Conservation (phyloP, 1,140 invertebrate genomes). For the Drosophila jambulina region DNA sequence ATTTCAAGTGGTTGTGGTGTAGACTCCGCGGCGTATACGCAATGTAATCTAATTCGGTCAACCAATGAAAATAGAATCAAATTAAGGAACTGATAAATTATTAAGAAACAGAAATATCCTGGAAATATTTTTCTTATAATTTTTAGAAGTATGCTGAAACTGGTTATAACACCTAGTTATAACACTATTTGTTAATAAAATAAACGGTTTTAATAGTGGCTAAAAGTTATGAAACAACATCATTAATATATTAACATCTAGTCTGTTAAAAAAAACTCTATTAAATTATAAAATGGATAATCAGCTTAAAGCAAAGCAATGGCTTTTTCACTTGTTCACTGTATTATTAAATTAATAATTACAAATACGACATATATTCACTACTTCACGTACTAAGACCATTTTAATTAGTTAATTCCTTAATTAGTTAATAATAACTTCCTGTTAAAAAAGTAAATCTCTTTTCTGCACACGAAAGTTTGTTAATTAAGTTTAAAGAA, state of each 20-base stretch:
- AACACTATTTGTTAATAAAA: background rate
- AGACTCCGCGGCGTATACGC: constrained; percentile 10
- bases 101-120: background rate
- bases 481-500: constrained; percentile 19
- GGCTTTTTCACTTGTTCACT: too few relatives aligned
- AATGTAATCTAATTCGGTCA: constrained; percentile 1
- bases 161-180: background rate
- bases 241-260: background rate
- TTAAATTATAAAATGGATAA: background rate
- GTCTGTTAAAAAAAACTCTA: too few relatives aligned
- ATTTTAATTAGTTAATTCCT: constrained; percentile 11
- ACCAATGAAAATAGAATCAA: background rate
- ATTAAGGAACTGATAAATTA: too few relatives aligned
- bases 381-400: background rate
- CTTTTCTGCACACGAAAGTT: constrained; percentile 15
- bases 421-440: constrained; percentile 24
- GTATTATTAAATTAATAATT: background rate
- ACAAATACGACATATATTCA: background rate
- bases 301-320: background rate
- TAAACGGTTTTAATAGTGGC: too few relatives aligned
- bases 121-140: background rate
- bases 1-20: constrained; percentile 11
- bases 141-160: background rate
- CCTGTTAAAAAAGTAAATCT: constrained; percentile 3
- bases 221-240: background rate